A percentile compares a stretch with the other conserved stretches of the same genome.
Evolutionary conservation across 2,797 vertebrate genomes (phyloP).

Genomic region (Myotis vivesi): DNA sequence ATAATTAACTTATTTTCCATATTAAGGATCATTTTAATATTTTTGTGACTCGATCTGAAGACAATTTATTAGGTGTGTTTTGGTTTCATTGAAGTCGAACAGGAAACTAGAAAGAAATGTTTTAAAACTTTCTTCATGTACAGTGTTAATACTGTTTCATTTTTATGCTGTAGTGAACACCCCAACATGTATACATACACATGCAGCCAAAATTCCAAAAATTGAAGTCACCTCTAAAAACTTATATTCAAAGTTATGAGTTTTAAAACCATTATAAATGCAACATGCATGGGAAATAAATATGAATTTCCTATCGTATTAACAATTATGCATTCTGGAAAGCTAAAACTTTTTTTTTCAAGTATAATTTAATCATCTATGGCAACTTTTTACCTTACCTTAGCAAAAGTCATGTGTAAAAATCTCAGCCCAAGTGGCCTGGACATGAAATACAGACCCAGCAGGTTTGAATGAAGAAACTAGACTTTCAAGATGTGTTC

Average conservation of each 20-base stretch:
- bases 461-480: background rate
- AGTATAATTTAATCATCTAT: background rate
- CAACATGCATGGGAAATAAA: background rate
- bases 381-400: background rate
- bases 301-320: background rate
- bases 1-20: background rate
- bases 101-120: background rate
- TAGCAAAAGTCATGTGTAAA: background rate
- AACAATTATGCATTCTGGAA: background rate
- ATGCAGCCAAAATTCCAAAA: background rate
- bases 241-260: background rate
- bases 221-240: background rate
- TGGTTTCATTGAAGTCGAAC: background rate
- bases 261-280: background rate
- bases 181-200: background rate
- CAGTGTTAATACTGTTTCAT: background rate
- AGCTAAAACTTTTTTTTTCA: background rate
- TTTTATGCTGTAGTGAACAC: background rate
- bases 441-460: background rate
- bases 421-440: background rate
- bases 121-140: background rate
- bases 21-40: background rate
- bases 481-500: background rate
- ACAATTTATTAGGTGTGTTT: background rate
- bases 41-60: background rate